These are phyloP conservation scores for Pammene fasciana DNA, from an alignment of 2,888 invertebrate species.

Conservation along the genomic window DNA sequence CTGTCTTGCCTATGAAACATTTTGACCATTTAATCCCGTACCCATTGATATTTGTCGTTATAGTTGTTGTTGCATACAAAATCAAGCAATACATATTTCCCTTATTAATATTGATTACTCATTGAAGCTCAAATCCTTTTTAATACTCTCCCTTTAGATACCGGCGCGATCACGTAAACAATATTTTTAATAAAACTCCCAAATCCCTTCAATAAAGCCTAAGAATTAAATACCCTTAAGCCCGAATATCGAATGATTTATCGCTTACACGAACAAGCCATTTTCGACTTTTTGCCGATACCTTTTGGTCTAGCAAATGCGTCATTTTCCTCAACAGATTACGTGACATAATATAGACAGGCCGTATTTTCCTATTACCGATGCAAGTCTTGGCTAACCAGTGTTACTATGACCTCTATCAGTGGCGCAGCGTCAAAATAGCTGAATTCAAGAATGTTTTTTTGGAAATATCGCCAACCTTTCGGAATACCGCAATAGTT, in stretches of 20 bases:
- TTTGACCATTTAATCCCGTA: too few relatives aligned
- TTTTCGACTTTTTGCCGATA: conserved; percentile 10
- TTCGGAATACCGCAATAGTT: too few relatives aligned
- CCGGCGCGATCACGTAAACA: conserved; percentile 3
- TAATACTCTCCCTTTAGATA: neutral
- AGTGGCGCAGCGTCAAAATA: too few relatives aligned
- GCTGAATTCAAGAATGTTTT: too few relatives aligned
- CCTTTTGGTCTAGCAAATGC: neutral
- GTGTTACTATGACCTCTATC: neutral
- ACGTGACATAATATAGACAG: conserved; percentile 8
- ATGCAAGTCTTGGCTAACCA: neutral
- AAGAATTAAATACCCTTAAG: conserved; percentile 25
- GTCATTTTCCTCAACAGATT: conserved; percentile 4
- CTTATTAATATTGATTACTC: neutral
- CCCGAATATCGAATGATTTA: conserved; percentile 31
- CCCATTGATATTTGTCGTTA: too few relatives aligned
- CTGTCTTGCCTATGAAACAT: too few relatives aligned
- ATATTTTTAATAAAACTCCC: conserved; percentile 7
- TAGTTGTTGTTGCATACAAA: neutral
- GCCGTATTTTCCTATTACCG: neutral
- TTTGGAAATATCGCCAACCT: too few relatives aligned
- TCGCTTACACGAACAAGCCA: neutral
- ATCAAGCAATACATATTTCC: neutral
- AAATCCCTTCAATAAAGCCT: conserved; percentile 3
- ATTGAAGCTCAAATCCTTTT: neutral